Percentiles rank a stretch among this genome's conserved stretches.
Evolutionary conservation across 2,797 vertebrate genomes (phyloP).

Genomic region (Heliangelus exortis): DNA sequence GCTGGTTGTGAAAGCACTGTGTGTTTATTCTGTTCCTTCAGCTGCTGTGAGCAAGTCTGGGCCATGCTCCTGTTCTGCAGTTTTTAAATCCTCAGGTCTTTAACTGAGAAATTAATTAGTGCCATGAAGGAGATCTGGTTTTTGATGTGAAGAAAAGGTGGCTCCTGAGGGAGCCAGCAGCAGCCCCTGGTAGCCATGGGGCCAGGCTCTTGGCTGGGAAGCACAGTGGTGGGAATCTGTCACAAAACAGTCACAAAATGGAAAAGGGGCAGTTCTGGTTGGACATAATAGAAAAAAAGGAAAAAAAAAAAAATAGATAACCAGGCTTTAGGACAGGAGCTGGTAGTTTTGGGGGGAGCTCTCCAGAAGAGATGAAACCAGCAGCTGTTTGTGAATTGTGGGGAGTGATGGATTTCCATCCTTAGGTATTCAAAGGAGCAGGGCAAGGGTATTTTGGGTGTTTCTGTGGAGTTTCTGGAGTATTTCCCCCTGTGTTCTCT

Average conservation of each 20-base stretch:
- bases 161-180: accelerated
- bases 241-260: accelerated
- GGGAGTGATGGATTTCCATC: not conserved
- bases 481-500: not conserved
- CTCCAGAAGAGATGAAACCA: not conserved
- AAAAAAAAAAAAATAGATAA: accelerated
- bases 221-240: not conserved
- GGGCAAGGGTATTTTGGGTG: not conserved
- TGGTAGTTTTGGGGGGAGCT: not conserved
- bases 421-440: not conserved
- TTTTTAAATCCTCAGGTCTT: not conserved
- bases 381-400: not conserved
- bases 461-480: not conserved
- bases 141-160: not conserved
- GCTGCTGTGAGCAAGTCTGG: not conserved
- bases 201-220: accelerated
- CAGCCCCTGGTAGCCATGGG: accelerated
- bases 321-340: not conserved
- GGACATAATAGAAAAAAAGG: no score
- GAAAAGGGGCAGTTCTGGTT: not conserved
- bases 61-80: not conserved
- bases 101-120: not conserved
- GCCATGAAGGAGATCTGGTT: not conserved
- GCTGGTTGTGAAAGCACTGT: not conserved
- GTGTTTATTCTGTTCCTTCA: not conserved